Conservation (phyloP, 2,113 vertebrate species). For the Lota lota region DNA sequence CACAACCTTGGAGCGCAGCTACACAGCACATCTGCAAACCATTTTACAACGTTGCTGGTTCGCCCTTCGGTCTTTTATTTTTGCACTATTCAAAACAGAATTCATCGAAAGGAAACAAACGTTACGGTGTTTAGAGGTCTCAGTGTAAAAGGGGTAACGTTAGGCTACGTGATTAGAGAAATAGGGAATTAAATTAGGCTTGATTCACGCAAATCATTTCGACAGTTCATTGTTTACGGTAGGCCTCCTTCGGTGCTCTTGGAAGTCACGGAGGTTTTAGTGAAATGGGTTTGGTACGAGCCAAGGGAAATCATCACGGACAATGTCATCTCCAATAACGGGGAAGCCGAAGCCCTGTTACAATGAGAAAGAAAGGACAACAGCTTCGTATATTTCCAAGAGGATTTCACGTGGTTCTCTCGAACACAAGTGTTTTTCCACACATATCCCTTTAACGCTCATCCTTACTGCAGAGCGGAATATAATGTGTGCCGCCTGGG, state of each 20-base stretch:
- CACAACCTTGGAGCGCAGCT: slow-evolving; percentile 24
- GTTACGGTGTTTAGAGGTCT: slow-evolving; percentile 21
- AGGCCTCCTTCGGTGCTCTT: background rate
- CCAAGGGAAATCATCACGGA: background rate
- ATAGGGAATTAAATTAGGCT: slow-evolving; percentile 18
- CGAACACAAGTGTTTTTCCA: background rate
- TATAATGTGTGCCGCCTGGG: background rate
- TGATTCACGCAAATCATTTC: background rate
- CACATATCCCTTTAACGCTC: background rate
- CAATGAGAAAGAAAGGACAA: background rate
- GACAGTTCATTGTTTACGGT: background rate
- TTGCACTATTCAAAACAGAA: slow-evolving; percentile 22
- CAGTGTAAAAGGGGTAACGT: background rate
- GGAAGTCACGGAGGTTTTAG: background rate
- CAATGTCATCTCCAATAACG: background rate
- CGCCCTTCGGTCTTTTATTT: slow-evolving; percentile 25
- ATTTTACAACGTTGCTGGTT: slow-evolving; percentile 28
- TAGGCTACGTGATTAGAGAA: slow-evolving; percentile 18
- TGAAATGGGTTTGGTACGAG: background rate
- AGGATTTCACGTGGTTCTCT: background rate
- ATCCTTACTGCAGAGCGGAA: background rate
- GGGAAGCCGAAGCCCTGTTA: background rate
- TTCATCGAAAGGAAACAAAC: slow-evolving; percentile 38
- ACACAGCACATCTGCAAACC: slow-evolving; percentile 37
- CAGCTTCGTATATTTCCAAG: background rate